Base-by-base conservation (phyloP, 2,113 vertebrate genomes). In the Poecilia latipinna region DNA sequence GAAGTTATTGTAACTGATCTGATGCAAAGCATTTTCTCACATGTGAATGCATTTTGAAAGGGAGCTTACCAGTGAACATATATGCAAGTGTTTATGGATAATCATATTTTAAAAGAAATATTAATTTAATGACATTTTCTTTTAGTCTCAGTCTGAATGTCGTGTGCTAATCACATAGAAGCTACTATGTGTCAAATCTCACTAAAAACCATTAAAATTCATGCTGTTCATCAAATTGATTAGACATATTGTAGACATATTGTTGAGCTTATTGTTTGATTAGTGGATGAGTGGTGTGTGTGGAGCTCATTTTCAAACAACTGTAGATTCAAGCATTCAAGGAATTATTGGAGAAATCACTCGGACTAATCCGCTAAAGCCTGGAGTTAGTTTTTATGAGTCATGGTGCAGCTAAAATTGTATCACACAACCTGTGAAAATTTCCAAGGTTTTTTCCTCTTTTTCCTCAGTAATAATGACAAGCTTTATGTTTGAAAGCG, bases 281-380 rank as follows among this genome's bases (percentile, higher is more conserved):
- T 32, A 51, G 32, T 33, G 48, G 61, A 44, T 54, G 39, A 70
- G 44, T 63, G 44, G 33, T 70, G 62, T 70, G 62, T 48, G 5
- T 17, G 62, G 63, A 66, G 61, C 60, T 61, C 3, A 39, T 69
- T 69, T 72, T 60, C 2, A 6, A 51, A 22, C 19, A 3, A 42
- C 39, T 42, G 33, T 35, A 35, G 8, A 8, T 35, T 10, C 12
- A 42, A 42, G 39, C 12, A 42, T 42, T 42, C 39, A 42, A 42
- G 12, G 39, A 42, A 12, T 42, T 42, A 42, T 42, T 42, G 39
- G 39, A 42, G 39, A 42, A 42, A 42, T 42, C 39, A 42, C 13
- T 44, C n/a, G n/a, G 42, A 44, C 42, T 44, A 15, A 44, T 44
- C 13, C 42, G 19, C 13, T 48, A 48, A 48, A 48, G 44, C 44